phyloP scores from a whole-genome alignment of 2,113 vertebrate species.

The Tonatia bakeri region DNA sequence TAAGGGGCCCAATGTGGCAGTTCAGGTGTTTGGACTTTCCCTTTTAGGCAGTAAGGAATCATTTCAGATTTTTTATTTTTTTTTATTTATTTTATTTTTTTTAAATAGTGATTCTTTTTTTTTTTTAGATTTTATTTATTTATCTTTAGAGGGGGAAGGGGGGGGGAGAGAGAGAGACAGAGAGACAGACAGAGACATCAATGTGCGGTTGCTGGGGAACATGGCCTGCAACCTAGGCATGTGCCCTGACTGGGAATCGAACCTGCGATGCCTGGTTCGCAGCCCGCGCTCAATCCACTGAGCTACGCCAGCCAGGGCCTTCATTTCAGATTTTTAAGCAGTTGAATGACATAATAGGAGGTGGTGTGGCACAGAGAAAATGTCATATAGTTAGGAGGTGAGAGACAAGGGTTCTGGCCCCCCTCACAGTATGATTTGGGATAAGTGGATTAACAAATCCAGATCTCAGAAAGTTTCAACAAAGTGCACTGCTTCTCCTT shows the following conservation, averaged over 20 bases:
- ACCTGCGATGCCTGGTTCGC: too few species aligned
- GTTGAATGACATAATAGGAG: neutral
- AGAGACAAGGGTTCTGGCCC: neutral
- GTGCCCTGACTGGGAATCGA: too few species aligned
- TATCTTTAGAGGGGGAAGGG: too few species aligned
- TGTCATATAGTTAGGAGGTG: neutral
- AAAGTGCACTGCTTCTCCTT: conserved; percentile 15
- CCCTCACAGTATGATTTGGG: neutral
- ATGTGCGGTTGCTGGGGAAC: too few species aligned
- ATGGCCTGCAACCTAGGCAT: too few species aligned
- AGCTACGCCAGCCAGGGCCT: too few species aligned
- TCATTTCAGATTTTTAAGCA: neutral
- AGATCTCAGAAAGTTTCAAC: conserved; percentile 31
- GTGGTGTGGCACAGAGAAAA: neutral
- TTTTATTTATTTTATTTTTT: too few species aligned
- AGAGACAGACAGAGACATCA: too few species aligned
- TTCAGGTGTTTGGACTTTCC: neutral
- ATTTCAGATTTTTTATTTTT: conserved; percentile 22
- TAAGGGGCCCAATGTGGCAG: neutral
- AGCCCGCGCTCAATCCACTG: too few species aligned
- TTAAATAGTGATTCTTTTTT: too few species aligned
- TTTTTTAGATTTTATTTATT: too few species aligned
- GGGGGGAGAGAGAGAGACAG: too few species aligned
- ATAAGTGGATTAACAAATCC: neutral
- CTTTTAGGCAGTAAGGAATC: neutral